Conservation (phyloP, 2,888 invertebrate species). For the Rotaria macrura region DNA sequence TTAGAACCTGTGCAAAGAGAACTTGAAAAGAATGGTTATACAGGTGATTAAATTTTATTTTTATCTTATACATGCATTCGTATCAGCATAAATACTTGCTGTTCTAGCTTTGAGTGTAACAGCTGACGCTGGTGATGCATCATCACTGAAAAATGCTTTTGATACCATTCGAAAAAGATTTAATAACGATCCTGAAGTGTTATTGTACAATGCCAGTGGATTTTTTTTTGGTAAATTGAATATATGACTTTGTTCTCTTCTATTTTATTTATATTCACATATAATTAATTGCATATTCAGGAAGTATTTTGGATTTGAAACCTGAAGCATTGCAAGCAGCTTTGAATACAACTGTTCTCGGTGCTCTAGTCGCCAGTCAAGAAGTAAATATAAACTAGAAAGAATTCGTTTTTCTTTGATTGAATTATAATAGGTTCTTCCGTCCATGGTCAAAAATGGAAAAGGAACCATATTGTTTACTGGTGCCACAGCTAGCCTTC, state of each 20-base stretch:
- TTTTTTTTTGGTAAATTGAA: not conserved
- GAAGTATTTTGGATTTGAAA: not conserved
- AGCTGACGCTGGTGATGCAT: not conserved
- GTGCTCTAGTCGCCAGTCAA: not conserved
- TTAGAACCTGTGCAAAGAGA: not conserved
- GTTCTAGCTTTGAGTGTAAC: not conserved
- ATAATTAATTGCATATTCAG: not conserved
- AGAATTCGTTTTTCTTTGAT: no score
- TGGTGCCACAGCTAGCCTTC: not conserved
- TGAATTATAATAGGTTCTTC: not conserved
- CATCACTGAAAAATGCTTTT: not conserved
- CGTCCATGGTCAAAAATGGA: not conserved
- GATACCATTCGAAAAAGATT: not conserved
- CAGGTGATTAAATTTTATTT: no score
- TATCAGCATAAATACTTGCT: no score
- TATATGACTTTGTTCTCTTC: no score
- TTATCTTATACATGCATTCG: no score
- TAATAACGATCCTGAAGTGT: not conserved
- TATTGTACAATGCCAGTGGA: not conserved
- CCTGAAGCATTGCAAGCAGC: not conserved
- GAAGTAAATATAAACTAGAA: not conserved
- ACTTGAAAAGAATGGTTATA: not conserved
- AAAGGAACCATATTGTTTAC: slow-evolving; percentile 6
- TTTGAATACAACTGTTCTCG: not conserved
- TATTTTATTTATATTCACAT: no score